These are phyloP conservation scores for Pica pica DNA, from an alignment of 2,113 vertebrate genomes.

Conservation along the genomic window DNA sequence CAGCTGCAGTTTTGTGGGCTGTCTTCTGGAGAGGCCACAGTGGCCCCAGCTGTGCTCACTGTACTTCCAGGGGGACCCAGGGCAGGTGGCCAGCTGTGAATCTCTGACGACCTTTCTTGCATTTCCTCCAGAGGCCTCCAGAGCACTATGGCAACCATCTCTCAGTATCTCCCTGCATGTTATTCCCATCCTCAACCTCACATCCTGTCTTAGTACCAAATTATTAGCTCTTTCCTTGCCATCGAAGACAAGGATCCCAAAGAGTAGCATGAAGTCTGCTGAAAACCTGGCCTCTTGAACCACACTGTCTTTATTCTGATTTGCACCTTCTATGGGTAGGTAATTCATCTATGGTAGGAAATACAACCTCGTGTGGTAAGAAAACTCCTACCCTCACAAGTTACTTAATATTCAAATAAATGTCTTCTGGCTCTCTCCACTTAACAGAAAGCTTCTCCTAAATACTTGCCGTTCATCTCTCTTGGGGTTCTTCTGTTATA, in stretches of 20 bases:
- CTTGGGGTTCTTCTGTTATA: not conserved
- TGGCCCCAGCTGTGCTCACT: rapidly evolving
- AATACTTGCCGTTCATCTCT: not conserved
- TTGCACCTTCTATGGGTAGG: not conserved
- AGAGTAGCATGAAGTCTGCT: not conserved
- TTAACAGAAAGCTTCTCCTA: not conserved
- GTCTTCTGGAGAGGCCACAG: not conserved
- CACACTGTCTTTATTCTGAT: not conserved
- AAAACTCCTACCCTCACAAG: not conserved
- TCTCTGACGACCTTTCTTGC: not conserved
- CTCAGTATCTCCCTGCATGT: not conserved
- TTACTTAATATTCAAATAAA: not conserved
- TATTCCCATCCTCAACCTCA: not conserved
- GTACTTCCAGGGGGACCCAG: not conserved
- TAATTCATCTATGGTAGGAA: not conserved
- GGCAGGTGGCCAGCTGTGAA: not conserved
- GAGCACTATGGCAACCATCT: not conserved
- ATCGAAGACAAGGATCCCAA: not conserved
- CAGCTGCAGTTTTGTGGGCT: not conserved
- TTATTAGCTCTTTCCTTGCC: not conserved
- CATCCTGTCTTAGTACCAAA: not conserved
- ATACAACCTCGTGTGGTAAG: not conserved
- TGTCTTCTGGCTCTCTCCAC: not conserved
- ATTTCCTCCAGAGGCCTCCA: not conserved
- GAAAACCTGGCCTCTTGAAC: not conserved